Evolutionary conservation across 2,113 vertebrate species (phyloP), one percentile per base, ranked within the genome.

Genomic region (Leiothrix lutea): DNA sequence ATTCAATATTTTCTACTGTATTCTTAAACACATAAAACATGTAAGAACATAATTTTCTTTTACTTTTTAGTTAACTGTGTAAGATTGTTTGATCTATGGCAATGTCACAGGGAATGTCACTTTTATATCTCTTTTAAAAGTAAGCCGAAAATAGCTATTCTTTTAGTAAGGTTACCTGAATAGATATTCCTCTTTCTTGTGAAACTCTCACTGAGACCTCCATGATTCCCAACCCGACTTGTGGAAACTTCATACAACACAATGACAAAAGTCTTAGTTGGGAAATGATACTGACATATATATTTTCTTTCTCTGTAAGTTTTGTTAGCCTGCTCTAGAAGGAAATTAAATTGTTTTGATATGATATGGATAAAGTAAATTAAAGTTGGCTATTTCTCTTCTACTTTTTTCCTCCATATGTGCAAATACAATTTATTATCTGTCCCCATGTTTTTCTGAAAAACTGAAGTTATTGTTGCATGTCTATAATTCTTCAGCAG

Each of bases 31-130:
- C 1, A 1, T 23, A 45, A 31, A 58, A 57, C 1, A 11, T 3
- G 0, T 40, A 38, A 69, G 25, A 44, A 5, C 0, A 9, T 17
- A 2, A 1, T 12, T 72, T 66, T 47, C 33, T 62, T 67, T 9
- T 56, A 44, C 26, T n/a, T 71, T 23, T 42, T 81, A 9, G 6
- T 29, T 72, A 57, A 61, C 6, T 80, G 8, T 44, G 19, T 35
- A 54, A 35, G 5, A 28, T 26, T 36, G 3, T 25, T 73, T 54
- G 33, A 56, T 54, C 23, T 71, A 40, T 22, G 15, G 10, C 15
- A 78, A 35, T 5, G 11, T 79, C 38, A 66, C 9, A 66, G 9
- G 23, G 33, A 60, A 47, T 38, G 21, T 1, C 9, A 40, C 23
- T 53, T 48, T 44, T 8, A 33, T 51, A 57, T 4, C 5, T 53